Percentiles rank a stretch among this genome's conserved stretches.
These are phyloP conservation scores for Melozone crissalis DNA, from an alignment of 2,113 vertebrate species.

Conservation along the genomic window DNA sequence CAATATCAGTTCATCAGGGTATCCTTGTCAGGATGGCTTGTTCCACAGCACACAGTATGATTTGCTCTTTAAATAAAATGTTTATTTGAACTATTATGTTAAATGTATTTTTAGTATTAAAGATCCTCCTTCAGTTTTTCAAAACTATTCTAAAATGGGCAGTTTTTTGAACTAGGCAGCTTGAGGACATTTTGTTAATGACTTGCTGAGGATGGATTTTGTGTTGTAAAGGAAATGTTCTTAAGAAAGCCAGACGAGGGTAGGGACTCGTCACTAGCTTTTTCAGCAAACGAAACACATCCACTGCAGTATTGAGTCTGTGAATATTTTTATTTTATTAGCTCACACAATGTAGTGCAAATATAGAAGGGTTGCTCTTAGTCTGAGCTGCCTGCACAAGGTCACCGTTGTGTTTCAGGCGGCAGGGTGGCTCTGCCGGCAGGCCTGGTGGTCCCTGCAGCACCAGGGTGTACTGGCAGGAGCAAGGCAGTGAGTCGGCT, in stretches of 20 bases:
- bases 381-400: neutral
- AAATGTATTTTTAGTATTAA: neutral
- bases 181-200: neutral
- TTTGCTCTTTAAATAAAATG: neutral
- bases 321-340: neutral
- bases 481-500: neutral
- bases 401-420: fast-evolving
- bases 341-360: neutral
- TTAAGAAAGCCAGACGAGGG: neutral
- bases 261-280: neutral
- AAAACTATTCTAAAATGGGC: neutral
- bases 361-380: neutral
- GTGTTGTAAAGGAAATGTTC: neutral
- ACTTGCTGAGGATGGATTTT: neutral
- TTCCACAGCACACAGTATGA: neutral
- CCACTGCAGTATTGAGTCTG: neutral
- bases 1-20: neutral
- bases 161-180: neutral
- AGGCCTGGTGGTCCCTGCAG: neutral
- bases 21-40: neutral
- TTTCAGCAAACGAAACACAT: neutral
- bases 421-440: neutral
- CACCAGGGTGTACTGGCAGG: neutral
- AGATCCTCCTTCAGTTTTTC: neutral
- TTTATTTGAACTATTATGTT: fast-evolving